phyloP scores from a whole-genome alignment of 2,797 vertebrate genomes.

The Enteromius afrohamiltoni region DNA sequence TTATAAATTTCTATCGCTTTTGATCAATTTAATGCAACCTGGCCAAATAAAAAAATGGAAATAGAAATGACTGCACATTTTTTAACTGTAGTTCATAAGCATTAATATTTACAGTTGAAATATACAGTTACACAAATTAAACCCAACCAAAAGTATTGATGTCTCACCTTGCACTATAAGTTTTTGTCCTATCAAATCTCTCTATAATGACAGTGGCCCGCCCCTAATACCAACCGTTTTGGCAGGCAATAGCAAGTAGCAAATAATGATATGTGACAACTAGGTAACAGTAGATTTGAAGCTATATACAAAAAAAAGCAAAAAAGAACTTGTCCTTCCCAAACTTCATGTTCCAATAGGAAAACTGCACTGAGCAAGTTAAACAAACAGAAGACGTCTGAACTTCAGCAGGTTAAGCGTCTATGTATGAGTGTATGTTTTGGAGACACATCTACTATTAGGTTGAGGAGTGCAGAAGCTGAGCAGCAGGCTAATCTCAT shows the following conservation, averaged over 20 bases:
- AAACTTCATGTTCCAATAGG: neutral
- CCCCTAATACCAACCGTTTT: neutral
- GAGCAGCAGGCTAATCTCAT: slow-evolving; percentile 78
- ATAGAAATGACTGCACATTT: too few species aligned
- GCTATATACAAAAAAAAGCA: neutral
- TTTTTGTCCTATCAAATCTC: slow-evolving; percentile 9
- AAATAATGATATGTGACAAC: neutral
- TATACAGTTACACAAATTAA: neutral
- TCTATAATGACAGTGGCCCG: neutral
- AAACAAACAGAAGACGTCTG: slow-evolving; percentile 7
- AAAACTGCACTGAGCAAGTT: neutral
- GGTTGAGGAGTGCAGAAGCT: slow-evolving; percentile 65
- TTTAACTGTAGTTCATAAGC: neutral
- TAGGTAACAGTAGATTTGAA: neutral
- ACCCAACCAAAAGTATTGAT: neutral
- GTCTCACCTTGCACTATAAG: neutral
- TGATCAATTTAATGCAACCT: too few species aligned
- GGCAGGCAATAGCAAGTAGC: neutral
- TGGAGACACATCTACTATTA: slow-evolving; percentile 58
- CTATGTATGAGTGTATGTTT: slow-evolving; percentile 22
- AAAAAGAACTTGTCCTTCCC: neutral
- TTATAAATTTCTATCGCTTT: neutral
- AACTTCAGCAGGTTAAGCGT: slow-evolving; percentile 67
- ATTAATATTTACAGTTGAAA: neutral
- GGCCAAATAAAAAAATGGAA: neutral